These are phyloP conservation scores for Neoitamus cyanurus DNA, from an alignment of 2,888 invertebrate species.

Conservation along the genomic window DNA sequence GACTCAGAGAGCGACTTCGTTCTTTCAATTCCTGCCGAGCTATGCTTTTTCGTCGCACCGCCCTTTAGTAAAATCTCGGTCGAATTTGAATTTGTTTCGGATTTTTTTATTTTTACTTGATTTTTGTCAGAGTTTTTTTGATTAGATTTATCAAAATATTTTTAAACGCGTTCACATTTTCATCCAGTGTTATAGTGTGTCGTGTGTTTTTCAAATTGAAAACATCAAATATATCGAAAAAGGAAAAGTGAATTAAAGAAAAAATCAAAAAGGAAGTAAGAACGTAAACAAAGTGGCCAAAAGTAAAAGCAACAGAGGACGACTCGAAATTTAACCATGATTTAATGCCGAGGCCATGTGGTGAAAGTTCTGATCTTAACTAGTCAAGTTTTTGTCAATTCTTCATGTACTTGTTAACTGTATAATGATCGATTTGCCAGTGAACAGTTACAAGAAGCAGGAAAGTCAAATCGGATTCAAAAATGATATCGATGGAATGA, in stretches of 20 bases:
- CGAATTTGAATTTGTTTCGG: conserved; percentile 55
- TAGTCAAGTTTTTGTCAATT: neutral
- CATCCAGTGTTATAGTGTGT: conserved; percentile 48
- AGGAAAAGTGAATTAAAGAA: conserved; percentile 53
- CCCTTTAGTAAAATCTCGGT: conserved; percentile 38
- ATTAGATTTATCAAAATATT: neutral
- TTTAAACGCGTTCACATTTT: conserved; percentile 12
- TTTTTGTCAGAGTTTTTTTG: conserved; percentile 45
- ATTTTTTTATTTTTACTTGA: conserved; percentile 53
- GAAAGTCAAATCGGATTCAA: neutral
- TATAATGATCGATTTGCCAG: conserved; percentile 29
- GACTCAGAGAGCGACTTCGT: conserved; percentile 65
- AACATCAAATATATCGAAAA: conserved; percentile 53
- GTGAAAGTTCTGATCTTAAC: conserved; percentile 12
- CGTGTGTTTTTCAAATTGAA: conserved; percentile 64
- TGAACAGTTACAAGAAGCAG: conserved; percentile 34
- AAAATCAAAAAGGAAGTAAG: conserved; percentile 64
- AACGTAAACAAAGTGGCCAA: neutral
- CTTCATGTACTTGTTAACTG: conserved; percentile 9
- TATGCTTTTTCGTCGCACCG: neutral
- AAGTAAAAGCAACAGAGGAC: neutral
- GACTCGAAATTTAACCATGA: neutral
- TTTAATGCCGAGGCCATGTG: conserved; percentile 14
- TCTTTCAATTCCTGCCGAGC: conserved; percentile 40
- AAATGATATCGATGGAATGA: neutral